phyloP scores from a whole-genome alignment of 2,888 invertebrate genomes.

The Archips xylosteana region DNA sequence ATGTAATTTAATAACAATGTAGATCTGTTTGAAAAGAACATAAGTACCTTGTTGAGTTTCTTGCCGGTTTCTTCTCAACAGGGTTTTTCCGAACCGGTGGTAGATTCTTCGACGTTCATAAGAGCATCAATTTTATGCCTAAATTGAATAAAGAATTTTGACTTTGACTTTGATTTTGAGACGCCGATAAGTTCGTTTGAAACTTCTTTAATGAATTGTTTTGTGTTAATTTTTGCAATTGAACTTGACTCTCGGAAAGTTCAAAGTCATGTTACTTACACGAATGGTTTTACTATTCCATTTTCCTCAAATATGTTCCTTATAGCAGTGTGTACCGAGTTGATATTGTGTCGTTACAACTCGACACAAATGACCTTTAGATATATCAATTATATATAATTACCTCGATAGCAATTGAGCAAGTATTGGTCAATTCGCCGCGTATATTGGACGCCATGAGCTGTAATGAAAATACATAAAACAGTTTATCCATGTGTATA shows the following conservation, averaged over 20 bases:
- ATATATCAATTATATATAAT: conserved; percentile 32
- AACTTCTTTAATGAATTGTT: too few relatives aligned
- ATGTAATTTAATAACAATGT: too few relatives aligned
- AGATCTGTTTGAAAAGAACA: too few relatives aligned
- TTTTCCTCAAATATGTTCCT: not conserved
- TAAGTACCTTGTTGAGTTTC: too few relatives aligned
- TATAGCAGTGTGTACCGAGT: not conserved
- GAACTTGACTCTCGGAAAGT: not conserved
- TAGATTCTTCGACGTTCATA: too few relatives aligned
- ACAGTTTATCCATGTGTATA: not conserved
- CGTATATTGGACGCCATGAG: conserved; percentile 92
- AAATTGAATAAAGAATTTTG: too few relatives aligned
- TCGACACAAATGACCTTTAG: not conserved
- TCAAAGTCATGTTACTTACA: not conserved
- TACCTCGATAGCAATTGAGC: conserved; percentile 68
- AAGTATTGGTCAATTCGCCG: conserved; percentile 90
- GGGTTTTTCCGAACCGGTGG: too few relatives aligned
- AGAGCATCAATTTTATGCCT: too few relatives aligned
- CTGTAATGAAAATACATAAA: conserved; percentile 64
- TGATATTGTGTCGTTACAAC: not conserved
- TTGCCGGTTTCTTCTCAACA: too few relatives aligned
- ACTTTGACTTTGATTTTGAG: too few relatives aligned
- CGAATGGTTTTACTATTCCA: not conserved
- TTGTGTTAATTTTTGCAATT: not conserved
- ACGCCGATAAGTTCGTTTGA: too few relatives aligned